phyloP scores from a whole-genome alignment of 1,140 invertebrate genomes.

The Zaprionus davidi region DNA sequence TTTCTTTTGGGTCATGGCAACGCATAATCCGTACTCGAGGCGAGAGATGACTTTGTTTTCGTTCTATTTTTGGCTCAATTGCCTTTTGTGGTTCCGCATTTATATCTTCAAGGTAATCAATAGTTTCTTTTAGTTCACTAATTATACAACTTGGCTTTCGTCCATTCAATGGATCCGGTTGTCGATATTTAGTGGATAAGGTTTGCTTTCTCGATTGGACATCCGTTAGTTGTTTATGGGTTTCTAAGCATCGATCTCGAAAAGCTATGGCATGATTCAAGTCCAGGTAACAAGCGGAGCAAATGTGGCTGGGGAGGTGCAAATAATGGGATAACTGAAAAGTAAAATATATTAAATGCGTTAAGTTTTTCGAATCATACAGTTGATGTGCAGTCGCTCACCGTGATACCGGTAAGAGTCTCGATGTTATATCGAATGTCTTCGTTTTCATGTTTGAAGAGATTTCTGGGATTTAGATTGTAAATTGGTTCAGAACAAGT shows the following conservation, averaged over 20 bases:
- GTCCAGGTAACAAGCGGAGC: conserved; percentile 63
- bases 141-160: not conserved
- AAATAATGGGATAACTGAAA: conserved; percentile 31
- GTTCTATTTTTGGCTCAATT: not conserved
- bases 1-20: not conserved
- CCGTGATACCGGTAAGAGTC: conserved; percentile 52
- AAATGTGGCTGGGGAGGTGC: conserved; percentile 57
- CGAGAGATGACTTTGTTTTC: not conserved
- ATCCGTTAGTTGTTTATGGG: conserved; percentile 23
- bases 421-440: conserved; percentile 41
- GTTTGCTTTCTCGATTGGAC: too few relatives aligned
- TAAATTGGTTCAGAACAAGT: conserved; percentile 58
- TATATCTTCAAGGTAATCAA: not conserved
- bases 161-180: conserved; percentile 20
- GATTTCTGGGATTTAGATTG: conserved; percentile 51
- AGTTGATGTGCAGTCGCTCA: conserved; percentile 14
- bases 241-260: conserved; percentile 56
- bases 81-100: not conserved
- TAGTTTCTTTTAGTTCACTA: not conserved
- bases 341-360: not conserved
- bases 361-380: not conserved
- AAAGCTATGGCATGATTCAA: conserved; percentile 57
- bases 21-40: conserved; percentile 22
- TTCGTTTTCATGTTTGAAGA: conserved; percentile 49
- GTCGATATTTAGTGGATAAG: not conserved